Conservation (phyloP, 30 jellyfish, hydroid and myxozoan species). For the Chrysaora quinquecirrha region DNA sequence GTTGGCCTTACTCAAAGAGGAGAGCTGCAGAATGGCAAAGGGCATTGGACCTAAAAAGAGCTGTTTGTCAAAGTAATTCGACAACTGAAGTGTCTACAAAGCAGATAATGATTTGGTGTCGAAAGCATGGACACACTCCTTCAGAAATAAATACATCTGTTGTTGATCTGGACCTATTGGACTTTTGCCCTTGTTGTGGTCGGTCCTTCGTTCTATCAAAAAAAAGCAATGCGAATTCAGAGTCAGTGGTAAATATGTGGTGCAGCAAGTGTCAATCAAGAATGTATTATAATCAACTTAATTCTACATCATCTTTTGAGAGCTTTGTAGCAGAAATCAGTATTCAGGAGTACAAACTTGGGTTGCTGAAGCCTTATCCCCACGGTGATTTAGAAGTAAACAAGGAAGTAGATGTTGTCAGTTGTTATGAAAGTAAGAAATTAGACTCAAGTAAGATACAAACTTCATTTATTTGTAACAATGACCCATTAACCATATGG, state of each 20-base stretch:
- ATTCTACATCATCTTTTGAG: slow-evolving; percentile 64
- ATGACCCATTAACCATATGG: slow-evolving; percentile 19
- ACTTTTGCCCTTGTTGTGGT: slow-evolving; percentile 81
- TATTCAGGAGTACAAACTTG: slow-evolving; percentile 23
- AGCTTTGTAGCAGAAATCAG: slow-evolving; percentile 5
- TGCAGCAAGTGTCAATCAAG: slow-evolving; percentile 63
- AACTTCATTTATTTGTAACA: background rate
- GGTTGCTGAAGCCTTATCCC: background rate
- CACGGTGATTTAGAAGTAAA: slow-evolving; percentile 15
- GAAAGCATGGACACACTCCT: slow-evolving; percentile 88
- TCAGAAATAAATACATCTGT: slow-evolving; percentile 67
- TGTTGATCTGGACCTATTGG: slow-evolving; percentile 2
- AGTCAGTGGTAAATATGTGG: slow-evolving; percentile 15
- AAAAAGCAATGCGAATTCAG: slow-evolving; percentile 8
- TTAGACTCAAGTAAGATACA: background rate
- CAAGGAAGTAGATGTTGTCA: slow-evolving; percentile 38
- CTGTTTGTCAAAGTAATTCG: background rate
- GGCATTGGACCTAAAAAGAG: slow-evolving; percentile 67
- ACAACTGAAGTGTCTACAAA: slow-evolving; percentile 60
- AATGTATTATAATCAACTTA: background rate
- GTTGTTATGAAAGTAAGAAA: background rate
- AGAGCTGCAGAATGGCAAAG: slow-evolving; percentile 98
- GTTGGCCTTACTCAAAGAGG: slow-evolving; percentile 92
- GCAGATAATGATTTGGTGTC: slow-evolving; percentile 83
- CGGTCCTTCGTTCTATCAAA: slow-evolving; percentile 12